Evolutionary conservation across 2,797 vertebrate genomes (phyloP).

Genomic region (Enteromius anoplus): DNA sequence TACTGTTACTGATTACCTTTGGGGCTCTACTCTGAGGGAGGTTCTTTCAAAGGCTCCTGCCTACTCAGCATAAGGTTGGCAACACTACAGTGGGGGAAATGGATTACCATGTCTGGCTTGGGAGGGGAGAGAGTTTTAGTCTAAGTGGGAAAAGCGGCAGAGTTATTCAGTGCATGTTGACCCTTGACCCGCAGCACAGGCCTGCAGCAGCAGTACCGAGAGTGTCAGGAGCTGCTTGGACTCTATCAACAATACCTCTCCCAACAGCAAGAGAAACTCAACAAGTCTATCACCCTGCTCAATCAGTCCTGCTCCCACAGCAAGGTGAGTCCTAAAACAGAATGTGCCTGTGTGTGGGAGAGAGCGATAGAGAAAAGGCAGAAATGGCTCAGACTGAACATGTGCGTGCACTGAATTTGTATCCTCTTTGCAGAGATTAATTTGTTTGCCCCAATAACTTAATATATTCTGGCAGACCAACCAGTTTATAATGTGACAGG

Average conservation of each 20-base stretch:
- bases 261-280: constrained; percentile 91
- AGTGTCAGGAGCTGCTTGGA: constrained; percentile 93
- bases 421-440: not conserved
- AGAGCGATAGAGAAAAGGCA: constrained; percentile 17
- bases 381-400: constrained; percentile 9
- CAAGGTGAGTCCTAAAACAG: constrained; percentile 63
- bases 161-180: constrained; percentile 63
- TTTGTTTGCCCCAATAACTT: constrained; percentile 3
- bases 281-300: constrained; percentile 84
- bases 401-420: constrained; percentile 20
- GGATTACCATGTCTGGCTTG: constrained; percentile 47
- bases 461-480: not conserved
- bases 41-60: constrained; percentile 12
- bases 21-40: not conserved
- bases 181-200: constrained; percentile 80
- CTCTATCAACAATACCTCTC: constrained; percentile 96
- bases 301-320: constrained; percentile 73
- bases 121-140: constrained; percentile 30
- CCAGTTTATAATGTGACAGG: not conserved
- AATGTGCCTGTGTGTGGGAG: constrained; percentile 21
- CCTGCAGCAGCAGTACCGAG: constrained; percentile 92
- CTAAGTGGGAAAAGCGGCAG: constrained; percentile 44
- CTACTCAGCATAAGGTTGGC: constrained; percentile 45
- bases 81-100: constrained; percentile 41
- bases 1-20: constrained; percentile 19